Conservation (phyloP, 1,140 invertebrate genomes). For the Cydia amplana region DNA sequence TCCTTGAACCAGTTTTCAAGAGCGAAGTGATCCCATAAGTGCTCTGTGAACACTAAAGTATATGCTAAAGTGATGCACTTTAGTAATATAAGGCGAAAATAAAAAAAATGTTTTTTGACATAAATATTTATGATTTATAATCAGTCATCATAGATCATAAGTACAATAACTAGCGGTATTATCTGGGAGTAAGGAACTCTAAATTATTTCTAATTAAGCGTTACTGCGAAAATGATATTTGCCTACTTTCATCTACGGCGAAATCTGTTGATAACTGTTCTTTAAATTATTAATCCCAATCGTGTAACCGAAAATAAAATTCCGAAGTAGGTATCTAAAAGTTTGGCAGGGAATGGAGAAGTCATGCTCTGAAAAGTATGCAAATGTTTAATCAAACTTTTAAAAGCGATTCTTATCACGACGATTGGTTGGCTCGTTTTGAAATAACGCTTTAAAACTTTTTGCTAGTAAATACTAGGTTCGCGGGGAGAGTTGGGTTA, state of each 20-base stretch:
- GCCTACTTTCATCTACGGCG: slow-evolving; percentile 14
- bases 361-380: slow-evolving; percentile 17
- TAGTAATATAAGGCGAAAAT: too few species aligned
- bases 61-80: too few species aligned
- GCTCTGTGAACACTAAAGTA: too few species aligned
- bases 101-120: too few species aligned
- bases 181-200: background rate
- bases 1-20: too few species aligned
- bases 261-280: slow-evolving; percentile 16
- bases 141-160: background rate
- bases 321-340: slow-evolving; percentile 5
- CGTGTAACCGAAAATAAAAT: slow-evolving; percentile 17
- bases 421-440: background rate
- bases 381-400: slow-evolving; percentile 17
- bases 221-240: slow-evolving; percentile 27
- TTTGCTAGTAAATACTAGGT: background rate
- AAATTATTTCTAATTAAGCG: background rate
- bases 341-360: slow-evolving; percentile 2
- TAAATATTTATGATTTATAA: too few species aligned
- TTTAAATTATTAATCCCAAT: slow-evolving; percentile 1
- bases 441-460: background rate
- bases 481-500: too few species aligned
- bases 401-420: slow-evolving; percentile 24
- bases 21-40: too few species aligned
- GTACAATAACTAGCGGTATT: background rate